Conservation (phyloP, 2,888 invertebrate species). For the Caenorhabditis wallacei region DNA sequence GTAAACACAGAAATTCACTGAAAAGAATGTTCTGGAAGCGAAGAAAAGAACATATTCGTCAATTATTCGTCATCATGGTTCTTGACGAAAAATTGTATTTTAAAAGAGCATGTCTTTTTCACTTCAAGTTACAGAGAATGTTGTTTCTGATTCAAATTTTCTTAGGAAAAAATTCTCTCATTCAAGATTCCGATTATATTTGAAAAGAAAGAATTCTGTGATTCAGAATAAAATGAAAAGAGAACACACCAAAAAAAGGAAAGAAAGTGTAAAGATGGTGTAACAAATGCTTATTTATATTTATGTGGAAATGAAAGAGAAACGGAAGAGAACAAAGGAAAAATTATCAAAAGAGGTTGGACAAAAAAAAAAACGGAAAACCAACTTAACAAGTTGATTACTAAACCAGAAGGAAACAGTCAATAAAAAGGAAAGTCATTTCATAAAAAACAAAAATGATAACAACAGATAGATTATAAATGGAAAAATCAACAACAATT, state of each 20-base stretch:
- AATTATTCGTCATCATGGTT: no score
- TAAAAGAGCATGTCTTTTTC: no score
- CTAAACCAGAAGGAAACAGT: no score
- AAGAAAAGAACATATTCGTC: no score
- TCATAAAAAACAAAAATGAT: not conserved
- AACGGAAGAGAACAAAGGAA: constrained; percentile 20
- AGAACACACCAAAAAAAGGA: not conserved
- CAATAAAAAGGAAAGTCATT: not conserved
- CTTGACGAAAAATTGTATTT: no score
- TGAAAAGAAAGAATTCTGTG: no score
- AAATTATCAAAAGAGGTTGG: not conserved
- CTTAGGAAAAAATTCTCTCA: no score
- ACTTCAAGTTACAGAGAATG: no score
- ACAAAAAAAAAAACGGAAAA: constrained; percentile 11
- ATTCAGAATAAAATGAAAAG: not conserved
- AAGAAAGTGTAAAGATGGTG: constrained; percentile 23
- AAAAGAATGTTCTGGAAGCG: no score
- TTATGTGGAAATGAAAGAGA: constrained; percentile 2
- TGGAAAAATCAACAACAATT: not conserved
- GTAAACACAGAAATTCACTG: no score
- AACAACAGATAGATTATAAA: constrained; percentile 1
- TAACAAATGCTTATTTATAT: constrained; percentile 18
- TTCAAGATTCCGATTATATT: no score
- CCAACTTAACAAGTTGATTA: not conserved
- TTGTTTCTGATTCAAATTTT: no score